Base-by-base conservation (phyloP, 1,140 invertebrate species). In the Frieseomelitta varia region DNA sequence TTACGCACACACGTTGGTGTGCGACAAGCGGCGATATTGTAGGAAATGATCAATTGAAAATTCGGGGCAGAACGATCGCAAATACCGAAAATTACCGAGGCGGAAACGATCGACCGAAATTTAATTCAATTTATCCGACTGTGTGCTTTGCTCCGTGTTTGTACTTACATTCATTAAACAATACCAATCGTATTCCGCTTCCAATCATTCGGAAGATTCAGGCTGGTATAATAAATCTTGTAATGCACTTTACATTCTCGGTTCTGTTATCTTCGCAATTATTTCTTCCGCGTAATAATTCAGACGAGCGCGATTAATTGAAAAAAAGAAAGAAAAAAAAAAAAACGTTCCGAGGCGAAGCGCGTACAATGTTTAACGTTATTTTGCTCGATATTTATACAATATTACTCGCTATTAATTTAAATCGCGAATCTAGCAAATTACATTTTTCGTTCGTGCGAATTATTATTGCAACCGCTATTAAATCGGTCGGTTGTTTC, bases 1-100 rank as follows among this genome's bases (percentile, higher is more conserved):
- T 61, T 61, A 14, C 0, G 58, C 1, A 12, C 1, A 12, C 0
- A 12, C n/a, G 11, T 61, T 4, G 24, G 0, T n/a, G n/a, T n/a
- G 24, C 24, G 24, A 65, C 15, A 6, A 14, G 30, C 30, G 30
- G 11, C 15, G 61, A 63, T 27, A 27, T 27, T 65, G 17, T 65
- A 65, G 15, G 58, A n/a, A 61, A 61, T 0, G 58, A 61, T 61
- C 24, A n/a, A 24, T 61, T 61, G 27, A 15, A 65, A 30, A 30
- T 30, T 11, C 30, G 27, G 30, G 19, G 30, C 30, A 21, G 3
- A 34, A 67, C 21, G 17, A 12, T 34, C 27, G 30, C 8, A 67
- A 34, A 24, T 71, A n/a, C 39, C 14, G 67, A 67, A 39, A 39
- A 69, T 39, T 69, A 65, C 17, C 15, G 63, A 30, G 15, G 0